Conservation (phyloP, 2,113 vertebrate species). For the Antigone vipio region DNA sequence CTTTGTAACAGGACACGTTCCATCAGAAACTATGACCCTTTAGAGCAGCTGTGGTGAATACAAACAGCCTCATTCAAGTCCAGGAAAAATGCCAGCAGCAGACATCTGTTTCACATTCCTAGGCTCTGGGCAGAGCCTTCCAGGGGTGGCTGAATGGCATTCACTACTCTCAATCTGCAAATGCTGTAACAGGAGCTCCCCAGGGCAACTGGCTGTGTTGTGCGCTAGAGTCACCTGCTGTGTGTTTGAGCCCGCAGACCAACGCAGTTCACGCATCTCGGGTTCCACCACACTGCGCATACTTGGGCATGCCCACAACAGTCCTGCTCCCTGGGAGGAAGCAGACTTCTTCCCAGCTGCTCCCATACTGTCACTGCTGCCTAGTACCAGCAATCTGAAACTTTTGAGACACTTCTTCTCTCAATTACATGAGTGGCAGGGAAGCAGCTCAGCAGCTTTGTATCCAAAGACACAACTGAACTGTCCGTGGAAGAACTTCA, state of each 20-base stretch:
- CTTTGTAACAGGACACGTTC: background rate
- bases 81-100: background rate
- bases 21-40: background rate
- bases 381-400: background rate
- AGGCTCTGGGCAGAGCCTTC: background rate
- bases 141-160: background rate
- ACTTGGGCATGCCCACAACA: background rate
- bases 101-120: background rate
- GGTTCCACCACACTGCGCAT: background rate
- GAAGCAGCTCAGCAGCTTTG: background rate
- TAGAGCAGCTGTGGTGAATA: background rate
- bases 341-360: background rate
- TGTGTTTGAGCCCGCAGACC: background rate
- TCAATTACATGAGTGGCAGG: background rate
- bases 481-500: background rate
- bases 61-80: background rate
- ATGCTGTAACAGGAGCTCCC: background rate
- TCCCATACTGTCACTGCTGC: background rate
- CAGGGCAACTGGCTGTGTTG: background rate
- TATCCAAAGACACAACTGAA: background rate
- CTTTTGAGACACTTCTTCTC: background rate
- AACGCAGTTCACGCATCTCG: accelerated
- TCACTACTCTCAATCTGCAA: background rate
- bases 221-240: background rate
- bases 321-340: background rate